These are phyloP conservation scores for Anguilla marmorata DNA, from an alignment of 2,797 vertebrate genomes.

Conservation along the genomic window DNA sequence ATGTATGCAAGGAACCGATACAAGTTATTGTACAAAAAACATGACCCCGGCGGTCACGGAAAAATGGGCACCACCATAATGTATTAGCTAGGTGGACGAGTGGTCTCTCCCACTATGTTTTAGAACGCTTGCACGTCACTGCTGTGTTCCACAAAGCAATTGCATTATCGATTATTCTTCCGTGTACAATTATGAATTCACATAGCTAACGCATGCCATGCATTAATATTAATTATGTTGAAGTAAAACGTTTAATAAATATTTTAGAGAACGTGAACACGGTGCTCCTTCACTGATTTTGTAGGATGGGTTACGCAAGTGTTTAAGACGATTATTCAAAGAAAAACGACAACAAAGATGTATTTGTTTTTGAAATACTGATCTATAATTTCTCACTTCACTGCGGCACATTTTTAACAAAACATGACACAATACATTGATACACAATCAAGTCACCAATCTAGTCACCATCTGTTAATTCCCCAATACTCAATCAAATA, in stretches of 20 bases:
- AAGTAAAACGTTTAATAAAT: background rate
- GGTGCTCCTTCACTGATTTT: background rate
- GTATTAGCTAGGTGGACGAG: background rate
- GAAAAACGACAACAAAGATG: constrained; percentile 35
- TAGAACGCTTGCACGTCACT: background rate
- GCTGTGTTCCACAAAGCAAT: background rate
- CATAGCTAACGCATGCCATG: background rate
- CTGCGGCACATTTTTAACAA: constrained; percentile 42
- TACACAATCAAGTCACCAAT: constrained; percentile 1
- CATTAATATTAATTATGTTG: background rate
- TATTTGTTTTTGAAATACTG: constrained; percentile 57
- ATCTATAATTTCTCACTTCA: constrained; percentile 45
- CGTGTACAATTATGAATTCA: background rate
- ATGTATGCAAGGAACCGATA: background rate
- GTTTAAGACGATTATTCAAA: constrained; percentile 31
- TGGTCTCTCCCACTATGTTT: background rate
- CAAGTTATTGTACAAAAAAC: background rate
- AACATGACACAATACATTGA: constrained; percentile 36
- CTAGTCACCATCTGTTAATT: background rate
- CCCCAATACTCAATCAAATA: background rate
- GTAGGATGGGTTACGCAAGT: background rate
- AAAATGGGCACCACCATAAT: background rate
- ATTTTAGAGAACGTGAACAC: background rate
- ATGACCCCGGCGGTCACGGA: background rate
- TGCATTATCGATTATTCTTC: background rate